Conservation (phyloP, 1,140 invertebrate genomes). For the Pseudomyrmex flavicornis region DNA sequence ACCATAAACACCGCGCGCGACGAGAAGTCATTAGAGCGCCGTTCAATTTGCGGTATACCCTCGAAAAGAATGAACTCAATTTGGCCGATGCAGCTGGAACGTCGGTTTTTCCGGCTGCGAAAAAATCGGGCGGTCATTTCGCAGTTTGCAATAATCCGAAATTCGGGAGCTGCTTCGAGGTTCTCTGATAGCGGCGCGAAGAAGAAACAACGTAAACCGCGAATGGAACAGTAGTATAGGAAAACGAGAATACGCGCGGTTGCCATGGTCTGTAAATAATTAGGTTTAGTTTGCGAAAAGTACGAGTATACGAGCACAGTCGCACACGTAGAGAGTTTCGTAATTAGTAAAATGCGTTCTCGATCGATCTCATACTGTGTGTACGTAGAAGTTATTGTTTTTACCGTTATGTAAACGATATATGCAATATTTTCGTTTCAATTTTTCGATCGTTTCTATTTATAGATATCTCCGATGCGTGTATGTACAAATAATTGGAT, state of each 20-base stretch:
- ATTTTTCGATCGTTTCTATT: too few relatives aligned
- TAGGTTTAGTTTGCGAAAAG: constrained; percentile 42
- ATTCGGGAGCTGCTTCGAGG: not conserved
- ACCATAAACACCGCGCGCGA: constrained; percentile 58
- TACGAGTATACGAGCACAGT: constrained; percentile 18
- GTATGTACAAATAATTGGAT: too few relatives aligned
- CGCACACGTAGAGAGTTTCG: constrained; percentile 10
- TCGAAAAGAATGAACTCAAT: constrained; percentile 68
- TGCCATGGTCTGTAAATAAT: constrained; percentile 41
- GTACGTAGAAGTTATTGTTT: too few relatives aligned
- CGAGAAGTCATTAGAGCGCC: constrained; percentile 66
- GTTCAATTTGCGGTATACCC: constrained; percentile 69
- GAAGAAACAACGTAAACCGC: constrained; percentile 41
- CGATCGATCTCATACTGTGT: not conserved
- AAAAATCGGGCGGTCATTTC: constrained; percentile 39
- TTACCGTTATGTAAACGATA: too few relatives aligned
- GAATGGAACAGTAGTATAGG: not conserved
- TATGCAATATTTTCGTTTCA: too few relatives aligned
- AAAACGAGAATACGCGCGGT: not conserved
- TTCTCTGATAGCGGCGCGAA: constrained; percentile 18
- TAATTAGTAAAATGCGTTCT: constrained; percentile 43
- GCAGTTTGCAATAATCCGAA: constrained; percentile 45
- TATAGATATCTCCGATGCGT: too few relatives aligned
- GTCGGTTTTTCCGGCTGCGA: constrained; percentile 39
- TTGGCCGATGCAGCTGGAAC: constrained; percentile 60